Conservation (phyloP, 2,888 invertebrate genomes). For the Limulus polyphemus region DNA sequence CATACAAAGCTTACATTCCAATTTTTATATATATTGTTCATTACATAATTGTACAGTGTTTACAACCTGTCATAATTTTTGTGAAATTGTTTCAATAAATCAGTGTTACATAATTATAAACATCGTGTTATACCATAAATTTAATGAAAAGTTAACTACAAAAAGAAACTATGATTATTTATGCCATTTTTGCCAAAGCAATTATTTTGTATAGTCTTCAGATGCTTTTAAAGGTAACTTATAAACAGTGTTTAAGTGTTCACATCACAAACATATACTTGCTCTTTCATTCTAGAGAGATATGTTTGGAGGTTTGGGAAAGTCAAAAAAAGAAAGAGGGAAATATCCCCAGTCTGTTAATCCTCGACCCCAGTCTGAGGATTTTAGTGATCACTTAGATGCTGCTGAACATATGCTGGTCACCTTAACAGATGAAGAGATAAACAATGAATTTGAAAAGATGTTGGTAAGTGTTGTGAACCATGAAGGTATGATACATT, state of each 20-base stretch:
- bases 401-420: conserved; percentile 32
- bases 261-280: neutral
- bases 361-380: conserved; percentile 20
- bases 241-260: neutral
- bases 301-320: conserved; percentile 19
- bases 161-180: no score
- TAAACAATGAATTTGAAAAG: conserved; percentile 61
- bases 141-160: no score
- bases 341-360: conserved; percentile 7
- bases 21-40: no score
- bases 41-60: no score
- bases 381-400: conserved; percentile 20
- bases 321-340: conserved; percentile 17
- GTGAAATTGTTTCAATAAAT: no score
- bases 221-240: neutral
- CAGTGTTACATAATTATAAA: no score
- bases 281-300: conserved; percentile 9
- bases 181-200: no score
- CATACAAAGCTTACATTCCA: no score
- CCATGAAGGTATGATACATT: neutral
- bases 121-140: no score
- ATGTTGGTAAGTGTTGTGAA: conserved; percentile 50
- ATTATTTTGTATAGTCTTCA: neutral
- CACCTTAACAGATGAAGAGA: conserved; percentile 55
- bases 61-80: no score